Percentiles rank a stretch among this genome's conserved stretches.
Evolutionary conservation across 2,797 vertebrate species (phyloP).

Genomic region (Psittacula echo): DNA sequence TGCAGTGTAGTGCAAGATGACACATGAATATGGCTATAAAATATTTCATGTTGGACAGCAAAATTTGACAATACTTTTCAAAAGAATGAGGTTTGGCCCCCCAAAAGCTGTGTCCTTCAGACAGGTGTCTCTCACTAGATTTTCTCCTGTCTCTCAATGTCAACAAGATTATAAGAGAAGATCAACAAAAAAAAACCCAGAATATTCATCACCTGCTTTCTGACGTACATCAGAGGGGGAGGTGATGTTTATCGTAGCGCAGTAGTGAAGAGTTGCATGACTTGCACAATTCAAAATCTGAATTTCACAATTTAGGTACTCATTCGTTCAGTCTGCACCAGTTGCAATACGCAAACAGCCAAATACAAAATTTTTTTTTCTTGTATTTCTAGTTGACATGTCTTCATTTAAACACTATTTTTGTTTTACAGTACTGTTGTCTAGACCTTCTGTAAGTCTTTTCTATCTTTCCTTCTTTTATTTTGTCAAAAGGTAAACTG

Average conservation of each 20-base stretch:
- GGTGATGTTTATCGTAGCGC: background rate
- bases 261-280: background rate
- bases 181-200: rapidly evolving
- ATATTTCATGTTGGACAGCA: rapidly evolving
- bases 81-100: background rate
- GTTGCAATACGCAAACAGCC: background rate
- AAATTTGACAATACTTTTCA: background rate
- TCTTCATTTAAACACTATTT: background rate
- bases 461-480: background rate
- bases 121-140: background rate
- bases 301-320: background rate
- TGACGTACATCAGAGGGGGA: background rate
- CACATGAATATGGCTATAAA: background rate
- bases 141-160: background rate
- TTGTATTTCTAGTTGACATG: background rate
- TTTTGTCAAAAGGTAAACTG: background rate
- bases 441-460: background rate
- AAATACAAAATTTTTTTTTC: background rate
- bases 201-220: background rate
- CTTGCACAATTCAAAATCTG: background rate
- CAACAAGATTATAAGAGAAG: background rate
- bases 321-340: background rate
- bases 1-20: background rate
- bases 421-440: background rate
- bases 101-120: background rate